Percentiles rank a stretch among this genome's conserved stretches.
These are phyloP conservation scores for Ammodytes marinus DNA, from an alignment of 2,113 vertebrate species.

Conservation along the genomic window DNA sequence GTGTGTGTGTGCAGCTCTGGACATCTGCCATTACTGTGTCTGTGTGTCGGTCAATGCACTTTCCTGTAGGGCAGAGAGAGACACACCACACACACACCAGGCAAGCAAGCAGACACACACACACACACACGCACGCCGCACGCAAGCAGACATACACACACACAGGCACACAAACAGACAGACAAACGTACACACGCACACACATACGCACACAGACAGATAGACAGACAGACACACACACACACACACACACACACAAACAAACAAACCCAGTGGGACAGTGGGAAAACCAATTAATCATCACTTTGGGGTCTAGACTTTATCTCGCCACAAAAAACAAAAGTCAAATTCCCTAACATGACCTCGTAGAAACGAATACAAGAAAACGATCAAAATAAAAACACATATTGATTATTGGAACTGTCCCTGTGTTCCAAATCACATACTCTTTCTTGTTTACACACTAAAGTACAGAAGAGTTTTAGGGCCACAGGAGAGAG, in stretches of 20 bases:
- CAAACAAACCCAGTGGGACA: constrained; percentile 24
- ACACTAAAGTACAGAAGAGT: no score
- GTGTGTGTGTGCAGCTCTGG: constrained; percentile 26
- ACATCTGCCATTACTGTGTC: constrained; percentile 45
- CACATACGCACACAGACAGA: no score
- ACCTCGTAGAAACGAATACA: neutral
- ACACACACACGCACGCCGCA: no score
- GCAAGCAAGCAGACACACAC: no score
- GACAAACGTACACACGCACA: constrained; percentile 20
- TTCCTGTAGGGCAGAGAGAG: constrained; percentile 42
- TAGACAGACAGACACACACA: no score
- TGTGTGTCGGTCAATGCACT: constrained; percentile 36
- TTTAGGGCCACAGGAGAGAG: no score
- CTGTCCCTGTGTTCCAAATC: no score
- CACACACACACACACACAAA: neutral
- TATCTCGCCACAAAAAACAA: neutral
- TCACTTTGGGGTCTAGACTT: neutral
- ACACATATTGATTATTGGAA: neutral
- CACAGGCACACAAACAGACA: constrained; percentile 1
- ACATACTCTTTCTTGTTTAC: no score
- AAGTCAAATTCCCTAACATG: neutral
- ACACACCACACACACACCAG: constrained; percentile 28
- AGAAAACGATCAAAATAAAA: neutral
- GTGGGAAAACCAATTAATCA: constrained; percentile 66
- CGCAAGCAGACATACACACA: no score